Evolutionary conservation across 30 jellyfish, hydroid and myxozoan species (phyloP), one percentile per base, ranked within the genome.

Genomic region (Cassiopea xamachana): DNA sequence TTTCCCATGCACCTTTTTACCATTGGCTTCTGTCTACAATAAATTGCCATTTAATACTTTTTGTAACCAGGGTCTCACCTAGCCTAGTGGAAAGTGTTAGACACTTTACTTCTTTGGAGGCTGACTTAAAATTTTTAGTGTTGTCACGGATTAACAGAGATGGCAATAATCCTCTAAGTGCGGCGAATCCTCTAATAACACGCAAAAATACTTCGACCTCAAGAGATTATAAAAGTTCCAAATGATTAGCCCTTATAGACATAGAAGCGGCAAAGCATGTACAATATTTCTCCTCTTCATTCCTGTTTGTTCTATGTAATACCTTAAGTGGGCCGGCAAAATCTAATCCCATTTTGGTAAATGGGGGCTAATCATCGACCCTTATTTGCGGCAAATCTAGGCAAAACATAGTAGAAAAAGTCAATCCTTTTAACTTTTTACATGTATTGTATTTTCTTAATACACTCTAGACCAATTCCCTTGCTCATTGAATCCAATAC

Each of bases 1-100:
- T 59, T 60, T 81, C 85, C 89, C 89, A 81, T 50, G 58, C 17
- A n/a, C 86, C 89, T 7, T 85, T 85, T 55, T 81, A 59, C 79
- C 79, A 81, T 46, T 85, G 89, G 27, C 85, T 10, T 15, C 72
- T 55, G 14, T 81, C 89, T 15, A 61, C 60, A 16, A 49, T 81
- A 61, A 81, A 81, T 46, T 43, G 43, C 80, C 86, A 81, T 51
- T 50, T 81, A 9, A 81, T 55, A n/a, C 89, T 85, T 80, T 49
- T 48, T 14, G 74, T 7, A 7, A 12, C 80, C 12, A 81, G 64
- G 59, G 50, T 14, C 15, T 39, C 47, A 55, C 44, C 10, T 44
- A 81, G 51, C 80, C 79, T 58, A 47, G 89, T 85, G 58, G 82
- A 46, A n/a, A 85, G 89, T 9, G 58, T 10, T 43, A 81, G 39